Conservation (phyloP, 2,888 invertebrate species). For the Nebria brevicollis region DNA sequence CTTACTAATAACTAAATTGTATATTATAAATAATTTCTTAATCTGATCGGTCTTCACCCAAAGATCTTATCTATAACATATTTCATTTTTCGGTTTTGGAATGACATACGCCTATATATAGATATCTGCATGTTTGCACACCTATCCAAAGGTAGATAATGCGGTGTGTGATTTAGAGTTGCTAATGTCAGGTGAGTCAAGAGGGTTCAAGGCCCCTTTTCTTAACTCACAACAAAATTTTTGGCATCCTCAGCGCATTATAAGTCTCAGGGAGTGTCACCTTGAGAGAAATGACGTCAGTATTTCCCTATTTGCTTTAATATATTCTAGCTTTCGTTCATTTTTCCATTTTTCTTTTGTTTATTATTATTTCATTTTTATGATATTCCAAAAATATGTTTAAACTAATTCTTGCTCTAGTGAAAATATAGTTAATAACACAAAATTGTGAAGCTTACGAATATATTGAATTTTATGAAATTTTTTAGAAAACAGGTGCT, state of each 20-base stretch:
- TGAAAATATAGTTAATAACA: background rate
- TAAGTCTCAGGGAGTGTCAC: conserved; percentile 22
- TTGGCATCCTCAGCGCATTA: conserved; percentile 24
- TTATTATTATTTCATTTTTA: background rate
- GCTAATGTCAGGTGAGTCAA: conserved; percentile 38
- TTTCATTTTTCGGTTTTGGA: background rate
- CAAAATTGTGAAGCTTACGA: background rate
- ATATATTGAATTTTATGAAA: too few species aligned
- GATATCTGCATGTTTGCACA: conserved; percentile 19
- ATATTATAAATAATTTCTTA: background rate
- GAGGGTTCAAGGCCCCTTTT: conserved; percentile 33
- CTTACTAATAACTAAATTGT: background rate
- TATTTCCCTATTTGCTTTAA: background rate
- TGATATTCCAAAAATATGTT: background rate
- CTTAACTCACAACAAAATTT: conserved; percentile 21
- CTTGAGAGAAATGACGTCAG: conserved; percentile 34
- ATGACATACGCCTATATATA: background rate
- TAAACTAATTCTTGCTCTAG: background rate
- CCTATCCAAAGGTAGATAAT: background rate
- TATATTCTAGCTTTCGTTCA: conserved; percentile 7
- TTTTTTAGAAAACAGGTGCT: too few species aligned
- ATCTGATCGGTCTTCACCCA: background rate
- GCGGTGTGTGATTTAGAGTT: background rate
- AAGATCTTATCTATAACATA: background rate
- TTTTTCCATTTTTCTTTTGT: conserved; percentile 6